phyloP scores from a whole-genome alignment of 2,888 invertebrate species.

The Ormyrus labotus region DNA sequence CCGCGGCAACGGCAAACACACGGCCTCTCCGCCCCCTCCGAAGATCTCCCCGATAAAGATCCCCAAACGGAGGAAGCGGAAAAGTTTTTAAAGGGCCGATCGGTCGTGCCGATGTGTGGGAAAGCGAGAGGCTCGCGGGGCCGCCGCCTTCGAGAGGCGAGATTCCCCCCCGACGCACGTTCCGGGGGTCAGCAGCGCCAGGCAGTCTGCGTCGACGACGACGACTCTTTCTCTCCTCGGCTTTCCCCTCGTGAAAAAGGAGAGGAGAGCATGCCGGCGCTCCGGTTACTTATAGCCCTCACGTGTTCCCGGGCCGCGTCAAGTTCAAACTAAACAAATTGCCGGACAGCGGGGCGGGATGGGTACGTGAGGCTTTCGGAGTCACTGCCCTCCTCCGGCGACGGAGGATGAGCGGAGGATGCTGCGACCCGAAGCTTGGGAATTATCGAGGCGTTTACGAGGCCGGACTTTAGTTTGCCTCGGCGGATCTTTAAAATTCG shows the following conservation, averaged over 20 bases:
- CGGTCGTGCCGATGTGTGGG: slow-evolving; percentile 63
- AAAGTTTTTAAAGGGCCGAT: background rate
- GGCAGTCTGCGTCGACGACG: slow-evolving; percentile 62
- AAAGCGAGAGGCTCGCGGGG: slow-evolving; percentile 41
- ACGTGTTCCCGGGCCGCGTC: slow-evolving; percentile 60
- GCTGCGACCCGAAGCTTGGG: too few species aligned
- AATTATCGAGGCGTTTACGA: too few species aligned
- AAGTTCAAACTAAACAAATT: slow-evolving; percentile 70
- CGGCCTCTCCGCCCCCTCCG: too few species aligned
- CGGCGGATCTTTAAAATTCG: too few species aligned
- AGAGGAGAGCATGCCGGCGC: slow-evolving; percentile 8
- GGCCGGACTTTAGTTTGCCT: too few species aligned
- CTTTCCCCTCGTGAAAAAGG: background rate
- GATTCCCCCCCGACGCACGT: background rate
- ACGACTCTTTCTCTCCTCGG: too few species aligned
- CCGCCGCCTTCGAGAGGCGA: slow-evolving; percentile 16
- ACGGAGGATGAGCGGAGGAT: too few species aligned
- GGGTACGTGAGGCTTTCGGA: slow-evolving; percentile 10
- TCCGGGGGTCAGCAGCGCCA: slow-evolving; percentile 63
- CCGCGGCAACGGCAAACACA: background rate
- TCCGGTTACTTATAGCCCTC: slow-evolving; percentile 62
- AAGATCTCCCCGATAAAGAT: too few species aligned
- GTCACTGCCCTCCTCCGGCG: too few species aligned
- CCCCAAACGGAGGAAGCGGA: slow-evolving; percentile 1
- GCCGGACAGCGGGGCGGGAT: slow-evolving; percentile 32